Evolutionary conservation across 1,140 invertebrate genomes (phyloP), one percentile per base, ranked within the genome.

Genomic region (Brachionus sp.): DNA sequence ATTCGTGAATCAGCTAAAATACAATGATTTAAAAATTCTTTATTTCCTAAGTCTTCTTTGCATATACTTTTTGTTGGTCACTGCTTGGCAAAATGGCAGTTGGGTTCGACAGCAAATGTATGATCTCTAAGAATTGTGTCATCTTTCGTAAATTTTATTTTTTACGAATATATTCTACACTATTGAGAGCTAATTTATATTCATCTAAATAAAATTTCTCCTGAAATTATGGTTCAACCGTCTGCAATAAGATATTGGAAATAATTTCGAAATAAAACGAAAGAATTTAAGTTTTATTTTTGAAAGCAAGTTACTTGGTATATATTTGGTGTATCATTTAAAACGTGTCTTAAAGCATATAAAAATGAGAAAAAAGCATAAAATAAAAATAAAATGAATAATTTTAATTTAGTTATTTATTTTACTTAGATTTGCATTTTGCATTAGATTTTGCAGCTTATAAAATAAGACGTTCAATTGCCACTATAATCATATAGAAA

Each of bases 1-100:
- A 90, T 85, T 90, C 90, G 64, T 90, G 87, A 42, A 90, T 70
- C 13, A 87, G 88, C 89, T 70, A 90, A 83, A 13, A 82, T 82
- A 33, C 70, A 50, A 33, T n/a, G 29, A 16, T 5, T 3, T 5
- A 64, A 64, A 9, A 19, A 12, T 64, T 64, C 10, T 12, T 64
- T 33, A 0, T 16, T 29, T 50, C 16, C 6, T 12, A 0, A 29
- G 19, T 3, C 3, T 29, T 62, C 23, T 7, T 16, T 5, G 23
- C n/a, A 16, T 29, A 4, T 70, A 70, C 66, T 39, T 62, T 80
- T 66, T 80, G 77, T 37, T 80, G 77, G 25, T 80, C 77, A 80
- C 77, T 62, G 33, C 57, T 80, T 62, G 50, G n/a, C n/a, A 80
- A 66, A 57, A 80, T 66, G n/a, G 77, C 77, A 13, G 77, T 66